Evolutionary conservation across 2,888 invertebrate species (phyloP), one percentile per base, ranked within the genome.

Genomic region (Ommatoiulus sabulosus): DNA sequence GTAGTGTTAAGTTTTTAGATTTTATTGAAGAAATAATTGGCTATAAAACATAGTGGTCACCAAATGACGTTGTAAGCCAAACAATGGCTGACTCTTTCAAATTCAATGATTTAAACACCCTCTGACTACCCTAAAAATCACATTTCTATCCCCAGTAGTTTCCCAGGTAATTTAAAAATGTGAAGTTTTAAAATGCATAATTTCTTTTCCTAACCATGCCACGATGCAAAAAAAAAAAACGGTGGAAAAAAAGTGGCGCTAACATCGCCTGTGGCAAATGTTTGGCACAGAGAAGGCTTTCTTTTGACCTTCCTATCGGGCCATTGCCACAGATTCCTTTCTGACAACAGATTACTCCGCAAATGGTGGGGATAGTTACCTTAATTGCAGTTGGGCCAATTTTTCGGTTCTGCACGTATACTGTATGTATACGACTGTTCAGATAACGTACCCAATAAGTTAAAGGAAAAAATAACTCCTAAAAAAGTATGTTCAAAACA

Each of bases 271-370:
- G 6, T 24, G 72, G 72, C 72, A 72, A 72, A 72, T 72, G 20
- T 72, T 72, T 20, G 24, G 72, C 72, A 72, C 24, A 72, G 72
- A 72, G 72, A 72, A 72, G 72, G 72, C 72, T 72, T 72, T 72
- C 72, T 20, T 72, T 72, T 24, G 24, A 72, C 72, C 72, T 72
- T 63, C 63, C 7, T 72, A 72, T 24, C 72, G 6, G 72, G 72
- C 72, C 72, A 72, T 72, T 72, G 72, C 72, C 72, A 72, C 72
- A 72, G 24, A 72, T 72, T 72, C 72, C 72, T 72, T 24, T 72
- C 72, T 7, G 6, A 72, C 52, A 52, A 3, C 52, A 52, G 48
- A 48, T 12, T 48, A 7, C 72, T 24, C 72, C 24, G 20, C 7
- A 72, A 24, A 24, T 24, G 5, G 24, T 24, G 20, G 72, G 72